Base-by-base conservation (phyloP, 2,113 vertebrate genomes). In the Oreochromis niloticus region DNA sequence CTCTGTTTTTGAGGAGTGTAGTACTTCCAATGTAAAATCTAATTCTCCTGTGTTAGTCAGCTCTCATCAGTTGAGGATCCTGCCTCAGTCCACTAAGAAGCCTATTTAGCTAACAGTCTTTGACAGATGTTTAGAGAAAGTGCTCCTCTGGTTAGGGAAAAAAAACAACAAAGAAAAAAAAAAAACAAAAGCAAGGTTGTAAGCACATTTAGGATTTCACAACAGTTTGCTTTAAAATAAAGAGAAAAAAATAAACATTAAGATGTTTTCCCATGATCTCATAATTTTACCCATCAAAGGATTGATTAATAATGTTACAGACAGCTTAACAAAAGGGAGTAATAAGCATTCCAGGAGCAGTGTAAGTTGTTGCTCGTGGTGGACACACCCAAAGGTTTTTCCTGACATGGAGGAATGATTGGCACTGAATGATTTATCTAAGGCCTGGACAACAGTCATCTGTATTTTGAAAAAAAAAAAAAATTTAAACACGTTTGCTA, bases 21-120 rank as follows among this genome's bases (percentile, higher is more conserved):
- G 78, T 84, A 89, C 85, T 91, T 92, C 85, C 30, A 85, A 82
- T 82, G 80, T 85, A 63, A 85, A 89, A 90, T 91, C 78, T 50
- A 93, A 87, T 82, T 19, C 14, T 12, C 56, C 24, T 82, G 63
- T 73, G 17, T 89, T 81, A 55, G 34, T 43, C 73, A 39, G 52
- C 59, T n/a, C 54, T 84, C 75, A 50, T 59, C 82, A 81, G 57
- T 66, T 54, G 57, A 41, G 59, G 52, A 71, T 9, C 30, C 71
- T 10, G 48, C 56, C 56, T 75, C 50, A 22, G 22, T 46, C 22
- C 12, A 71, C 19, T 36, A 32, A 75, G 41, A 86, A 68, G 71
- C 9, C 12, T 50, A n/a, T 80, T 85, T 48, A 52, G 22, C 55
- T 34, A 78, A 84, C 39, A 80, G 52, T 19, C 36, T 34, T 27